Evolutionary conservation across 2,888 invertebrate genomes (phyloP), one percentile per base, ranked within the genome.

Genomic region (Argyra leucocephala): DNA sequence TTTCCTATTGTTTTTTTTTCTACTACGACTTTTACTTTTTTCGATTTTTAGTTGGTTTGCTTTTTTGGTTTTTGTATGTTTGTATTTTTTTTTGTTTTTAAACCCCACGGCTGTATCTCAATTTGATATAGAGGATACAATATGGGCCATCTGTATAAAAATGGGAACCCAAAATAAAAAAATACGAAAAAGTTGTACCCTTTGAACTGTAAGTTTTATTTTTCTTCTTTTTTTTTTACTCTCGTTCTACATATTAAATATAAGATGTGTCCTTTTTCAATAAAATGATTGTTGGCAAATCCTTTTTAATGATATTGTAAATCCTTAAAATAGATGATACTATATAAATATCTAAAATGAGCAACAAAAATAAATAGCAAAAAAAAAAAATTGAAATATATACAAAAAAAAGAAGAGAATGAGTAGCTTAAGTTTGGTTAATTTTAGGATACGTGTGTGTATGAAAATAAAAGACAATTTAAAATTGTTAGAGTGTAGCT

Each of bases 231-330:
- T 37, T 9, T 37, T 37, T 15, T 37, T 37, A 9, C 3, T 10
- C 12, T 10, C 37, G 37, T 37, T 31, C 31, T 31, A 7, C 31
- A 31, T 31, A 31, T 31, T 31, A 31, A 31, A 31, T 5, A 37
- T 9, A 37, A 37, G n/a, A 15, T 37, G 37, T 37, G 37, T 37
- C 37, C 37, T 37, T 37, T 37, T 37, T 37, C 37, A 37, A 37
- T 37, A 37, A 37, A 37, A 37, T 37, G 37, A 37, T 37, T 37
- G 37, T 37, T 37, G 37, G 37, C 37, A 37, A 37, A 37, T 37
- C 37, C 37, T 37, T 37, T 37, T 37, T 37, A 37, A 37, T 37
- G 37, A 37, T 37, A 37, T 37, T 37, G 37, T 37, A 37, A 37
- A 37, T 37, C 37, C 37, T 37, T 9, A 37, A 37, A 15, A 37